Evolutionary conservation across 1,140 invertebrate genomes (phyloP).

Genomic region (Oreohelix idahoensis): DNA sequence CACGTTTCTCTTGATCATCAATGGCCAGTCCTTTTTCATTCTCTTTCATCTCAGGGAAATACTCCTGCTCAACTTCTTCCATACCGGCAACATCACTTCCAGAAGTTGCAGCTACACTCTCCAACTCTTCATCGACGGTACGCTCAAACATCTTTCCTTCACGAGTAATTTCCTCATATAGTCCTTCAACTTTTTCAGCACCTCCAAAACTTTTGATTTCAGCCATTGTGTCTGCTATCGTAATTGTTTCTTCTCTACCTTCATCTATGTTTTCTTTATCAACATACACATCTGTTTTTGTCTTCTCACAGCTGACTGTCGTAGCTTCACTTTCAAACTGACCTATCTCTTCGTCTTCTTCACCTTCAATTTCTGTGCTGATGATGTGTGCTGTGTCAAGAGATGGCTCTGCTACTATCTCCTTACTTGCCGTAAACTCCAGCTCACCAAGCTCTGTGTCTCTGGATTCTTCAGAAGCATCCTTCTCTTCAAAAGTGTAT

Average conservation of each 20-base stretch:
- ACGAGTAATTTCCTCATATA: not conserved
- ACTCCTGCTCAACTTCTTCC: conserved; percentile 25
- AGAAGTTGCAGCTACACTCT: conserved; percentile 25
- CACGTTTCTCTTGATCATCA: too few relatives aligned
- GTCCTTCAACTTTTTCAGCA: not conserved
- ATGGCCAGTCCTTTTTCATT: not conserved
- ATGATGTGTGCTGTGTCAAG: not conserved
- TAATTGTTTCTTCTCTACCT: not conserved
- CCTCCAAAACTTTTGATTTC: not conserved
- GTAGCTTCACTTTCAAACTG: not conserved
- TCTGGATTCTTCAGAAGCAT: not conserved
- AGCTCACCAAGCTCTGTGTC: conserved; percentile 10
- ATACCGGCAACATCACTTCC: conserved; percentile 20
- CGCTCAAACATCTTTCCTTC: not conserved
- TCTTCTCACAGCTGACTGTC: not conserved
- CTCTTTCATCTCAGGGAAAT: not conserved
- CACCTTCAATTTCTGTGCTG: conserved; percentile 33
- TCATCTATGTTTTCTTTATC: conserved; percentile 5
- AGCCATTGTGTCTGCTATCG: not conserved
- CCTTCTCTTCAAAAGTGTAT: not conserved
- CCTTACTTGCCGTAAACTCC: not conserved
- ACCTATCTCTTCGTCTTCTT: not conserved
- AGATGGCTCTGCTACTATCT: too few relatives aligned
- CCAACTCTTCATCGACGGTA: not conserved
- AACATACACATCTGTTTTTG: not conserved